Evolutionary conservation across 1,140 invertebrate genomes (phyloP).

Genomic region (Physella acuta): DNA sequence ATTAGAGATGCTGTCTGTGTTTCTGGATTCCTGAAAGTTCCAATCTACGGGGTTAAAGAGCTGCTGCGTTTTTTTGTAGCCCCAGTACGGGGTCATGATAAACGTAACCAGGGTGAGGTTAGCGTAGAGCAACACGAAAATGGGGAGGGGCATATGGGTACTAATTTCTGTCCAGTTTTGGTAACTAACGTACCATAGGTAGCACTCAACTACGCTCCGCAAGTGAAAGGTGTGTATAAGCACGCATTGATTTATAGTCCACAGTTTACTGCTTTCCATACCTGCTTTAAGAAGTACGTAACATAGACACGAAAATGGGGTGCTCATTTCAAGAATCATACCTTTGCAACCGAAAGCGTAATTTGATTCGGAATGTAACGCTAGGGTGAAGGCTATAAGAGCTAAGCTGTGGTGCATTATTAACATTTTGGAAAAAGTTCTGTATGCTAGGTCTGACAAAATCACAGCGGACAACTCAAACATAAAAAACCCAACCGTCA

Average conservation of each 20-base stretch:
- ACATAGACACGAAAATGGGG: conserved; percentile 51
- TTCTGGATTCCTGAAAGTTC: conserved; percentile 42
- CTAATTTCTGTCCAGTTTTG: conserved; percentile 44
- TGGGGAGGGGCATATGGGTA: conserved; percentile 38
- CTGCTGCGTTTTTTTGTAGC: conserved; percentile 55
- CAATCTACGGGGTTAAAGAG: conserved; percentile 52
- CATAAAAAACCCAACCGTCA: conserved; percentile 52
- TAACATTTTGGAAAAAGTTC: conserved; percentile 42
- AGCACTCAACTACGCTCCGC: conserved; percentile 49
- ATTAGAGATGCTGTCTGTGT: background rate
- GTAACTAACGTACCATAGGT: conserved; percentile 46
- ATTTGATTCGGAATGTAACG: conserved; percentile 33
- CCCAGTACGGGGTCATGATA: conserved; percentile 57
- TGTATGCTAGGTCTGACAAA: conserved; percentile 48
- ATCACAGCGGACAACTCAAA: conserved; percentile 48
- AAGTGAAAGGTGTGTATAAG: conserved; percentile 54
- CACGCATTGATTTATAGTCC: conserved; percentile 54
- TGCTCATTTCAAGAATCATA: conserved; percentile 53
- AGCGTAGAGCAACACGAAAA: conserved; percentile 44
- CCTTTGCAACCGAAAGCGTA: conserved; percentile 48
- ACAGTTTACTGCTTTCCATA: conserved; percentile 39
- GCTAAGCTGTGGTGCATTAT: conserved; percentile 54
- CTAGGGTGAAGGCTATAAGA: conserved; percentile 40
- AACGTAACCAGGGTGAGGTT: conserved; percentile 46
- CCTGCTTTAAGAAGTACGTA: conserved; percentile 52